Evolutionary conservation across 2,888 invertebrate species (phyloP), one percentile per base, ranked within the genome.

Genomic region (Ashinkailepas kermadecensis): DNA sequence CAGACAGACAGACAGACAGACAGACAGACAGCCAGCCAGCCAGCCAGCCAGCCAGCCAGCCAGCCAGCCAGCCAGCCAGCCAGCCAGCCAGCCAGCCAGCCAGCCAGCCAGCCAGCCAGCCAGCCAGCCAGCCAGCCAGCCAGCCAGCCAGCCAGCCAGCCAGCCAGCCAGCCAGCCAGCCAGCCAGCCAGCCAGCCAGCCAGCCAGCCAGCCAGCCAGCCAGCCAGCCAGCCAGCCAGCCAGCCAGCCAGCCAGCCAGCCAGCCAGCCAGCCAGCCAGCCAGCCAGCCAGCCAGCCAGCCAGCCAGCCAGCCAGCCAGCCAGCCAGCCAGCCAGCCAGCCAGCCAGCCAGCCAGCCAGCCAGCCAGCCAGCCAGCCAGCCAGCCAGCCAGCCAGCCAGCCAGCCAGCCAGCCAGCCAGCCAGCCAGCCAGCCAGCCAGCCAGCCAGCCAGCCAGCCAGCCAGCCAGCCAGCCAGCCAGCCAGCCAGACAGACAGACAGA

Each of bases 71-170:
- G 1, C 1, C 54, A 39, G 2, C 1, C 39, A 39, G 4, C 39
- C 81, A 81, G 12, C 65, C 62, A 81, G 65, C 65, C 81, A 81
- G 65, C 65, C 81, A 81, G n/a, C 65, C 62, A 81, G 65, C 65
- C 65, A 70, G n/a, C 10, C 81, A 81, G 65, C 65, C 62, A 81
- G 65, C 65, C 64, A 81, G 65, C 59, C 80, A 80, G 13, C 59
- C 56, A 80, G 62, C 59, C 80, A 80, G 62, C 59, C 80, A 80
- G 62, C 59, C 56, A 80, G 62, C 59, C 80, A 80, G 62, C 59
- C 80, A 80, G 62, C 59, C 25, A 80, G 62, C 8, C 81, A n/a
- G 54, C 67, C 80, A 80, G 62, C 10, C 81, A 81, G 23, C 65
- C 81, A 81, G 67, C 67, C 64, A 81, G 23, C 67, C 25, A 81